A percentile compares a stretch with the other conserved stretches of the same genome.
Evolutionary conservation across 2,888 invertebrate species (phyloP).

Genomic region (Melanotus villosus): DNA sequence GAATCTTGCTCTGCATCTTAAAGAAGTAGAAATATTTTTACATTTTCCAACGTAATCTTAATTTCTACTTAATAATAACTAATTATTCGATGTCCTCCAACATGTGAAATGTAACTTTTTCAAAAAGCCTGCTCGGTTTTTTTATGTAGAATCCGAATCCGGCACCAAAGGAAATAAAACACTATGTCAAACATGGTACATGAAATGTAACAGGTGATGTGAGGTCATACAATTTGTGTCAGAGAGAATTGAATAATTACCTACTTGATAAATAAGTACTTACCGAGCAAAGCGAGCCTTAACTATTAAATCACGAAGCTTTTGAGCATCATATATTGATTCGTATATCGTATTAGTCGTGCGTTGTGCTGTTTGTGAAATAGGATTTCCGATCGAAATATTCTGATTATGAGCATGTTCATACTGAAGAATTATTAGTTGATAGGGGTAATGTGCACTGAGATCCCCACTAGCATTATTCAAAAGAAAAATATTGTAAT

Average conservation of each 20-base stretch:
- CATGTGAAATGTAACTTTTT: too few relatives aligned
- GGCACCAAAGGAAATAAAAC: too few relatives aligned
- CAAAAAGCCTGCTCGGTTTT: too few relatives aligned
- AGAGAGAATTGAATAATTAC: too few relatives aligned
- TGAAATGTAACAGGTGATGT: too few relatives aligned
- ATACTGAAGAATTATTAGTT: slow-evolving; percentile 76
- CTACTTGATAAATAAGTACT: slow-evolving; percentile 1
- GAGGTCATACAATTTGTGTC: too few relatives aligned
- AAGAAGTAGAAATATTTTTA: background rate
- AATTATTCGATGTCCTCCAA: background rate
- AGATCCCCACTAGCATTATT: slow-evolving; percentile 78
- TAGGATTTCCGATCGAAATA: slow-evolving; percentile 48
- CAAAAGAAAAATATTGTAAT: slow-evolving; percentile 77
- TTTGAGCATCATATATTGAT: slow-evolving; percentile 71
- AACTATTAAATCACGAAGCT: slow-evolving; percentile 75
- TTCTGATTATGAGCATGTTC: slow-evolving; percentile 64
- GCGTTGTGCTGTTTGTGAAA: slow-evolving; percentile 51
- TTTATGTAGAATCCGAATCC: too few relatives aligned
- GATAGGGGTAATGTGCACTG: slow-evolving; percentile 80
- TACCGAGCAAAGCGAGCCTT: slow-evolving; percentile 78
- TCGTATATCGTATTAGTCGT: slow-evolving; percentile 71
- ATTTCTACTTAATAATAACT: background rate
- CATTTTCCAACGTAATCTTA: background rate
- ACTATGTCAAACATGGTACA: too few relatives aligned
- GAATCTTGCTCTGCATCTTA: slow-evolving; percentile 82